Conservation (phyloP, 2,888 invertebrate species). For the Apantesis nais region DNA sequence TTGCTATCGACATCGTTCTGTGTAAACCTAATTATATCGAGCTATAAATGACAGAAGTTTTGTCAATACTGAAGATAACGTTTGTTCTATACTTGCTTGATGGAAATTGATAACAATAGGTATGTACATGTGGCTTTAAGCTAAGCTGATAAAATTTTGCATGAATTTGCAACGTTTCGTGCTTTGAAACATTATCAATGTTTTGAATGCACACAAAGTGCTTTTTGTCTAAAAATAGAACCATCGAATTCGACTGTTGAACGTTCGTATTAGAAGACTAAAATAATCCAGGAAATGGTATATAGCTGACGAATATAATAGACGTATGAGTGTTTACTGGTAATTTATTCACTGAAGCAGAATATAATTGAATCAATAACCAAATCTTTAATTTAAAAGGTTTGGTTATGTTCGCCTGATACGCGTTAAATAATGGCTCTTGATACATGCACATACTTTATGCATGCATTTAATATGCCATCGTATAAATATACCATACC, state of each 20-base stretch:
- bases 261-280: background rate
- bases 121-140: slow-evolving; percentile 1
- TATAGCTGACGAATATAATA: background rate
- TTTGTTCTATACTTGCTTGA: slow-evolving; percentile 21
- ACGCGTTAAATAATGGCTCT: background rate
- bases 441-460: background rate
- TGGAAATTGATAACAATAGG: slow-evolving; percentile 23
- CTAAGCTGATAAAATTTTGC: slow-evolving; percentile 12
- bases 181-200: slow-evolving; percentile 20
- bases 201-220: slow-evolving; percentile 17
- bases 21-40: slow-evolving; percentile 8
- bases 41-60: slow-evolving; percentile 29
- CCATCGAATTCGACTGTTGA: slow-evolving; percentile 8
- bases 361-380: background rate
- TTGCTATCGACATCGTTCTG: background rate
- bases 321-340: background rate
- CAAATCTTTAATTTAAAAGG: background rate
- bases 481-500: too few relatives aligned
- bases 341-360: background rate
- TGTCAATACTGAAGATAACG: slow-evolving; percentile 28
- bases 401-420: background rate
- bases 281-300: slow-evolving; percentile 9
- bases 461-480: too few relatives aligned
- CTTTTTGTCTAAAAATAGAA: slow-evolving; percentile 12
- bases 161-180: background rate